Evolutionary conservation across 2,113 vertebrate species (phyloP).

Genomic region (Oryzias melastigma): DNA sequence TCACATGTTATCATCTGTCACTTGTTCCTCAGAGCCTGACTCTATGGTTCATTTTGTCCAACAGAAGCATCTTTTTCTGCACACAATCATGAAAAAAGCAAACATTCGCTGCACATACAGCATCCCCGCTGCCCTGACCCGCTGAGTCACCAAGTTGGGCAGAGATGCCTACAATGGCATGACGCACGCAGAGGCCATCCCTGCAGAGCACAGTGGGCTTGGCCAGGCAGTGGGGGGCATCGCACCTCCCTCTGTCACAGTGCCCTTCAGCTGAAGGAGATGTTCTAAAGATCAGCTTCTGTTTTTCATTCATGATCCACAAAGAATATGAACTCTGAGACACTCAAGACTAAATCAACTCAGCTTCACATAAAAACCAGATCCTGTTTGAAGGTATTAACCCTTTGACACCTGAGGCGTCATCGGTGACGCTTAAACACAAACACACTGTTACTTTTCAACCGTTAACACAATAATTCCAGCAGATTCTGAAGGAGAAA

Average conservation of each 20-base stretch:
- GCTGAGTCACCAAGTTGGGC: slow-evolving; percentile 60
- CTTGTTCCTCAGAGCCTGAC: slow-evolving; percentile 37
- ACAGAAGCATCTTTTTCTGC: slow-evolving; percentile 30
- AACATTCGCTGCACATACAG: slow-evolving; percentile 32
- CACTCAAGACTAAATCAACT: no score
- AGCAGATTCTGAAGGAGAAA: no score
- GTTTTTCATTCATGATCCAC: no score
- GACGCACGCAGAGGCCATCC: slow-evolving; percentile 43
- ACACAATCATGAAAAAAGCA: slow-evolving; percentile 11
- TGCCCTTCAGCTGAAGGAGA: slow-evolving; percentile 32
- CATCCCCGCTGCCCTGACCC: slow-evolving; percentile 33
- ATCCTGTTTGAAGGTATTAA: no score
- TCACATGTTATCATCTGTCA: slow-evolving; percentile 18
- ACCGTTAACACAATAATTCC: no score
- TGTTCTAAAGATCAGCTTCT: slow-evolving; percentile 3
- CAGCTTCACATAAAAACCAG: no score
- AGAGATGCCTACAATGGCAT: slow-evolving; percentile 37
- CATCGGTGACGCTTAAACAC: no score
- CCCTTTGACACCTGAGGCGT: no score
- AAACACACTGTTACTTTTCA: no score
- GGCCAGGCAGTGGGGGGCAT: slow-evolving; percentile 9
- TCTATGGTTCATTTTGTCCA: slow-evolving; percentile 35
- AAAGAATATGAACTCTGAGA: no score
- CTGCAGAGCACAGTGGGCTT: slow-evolving; percentile 20
- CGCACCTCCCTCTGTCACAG: slow-evolving; percentile 10